Percentiles rank a stretch among this genome's conserved stretches.
Conservation (phyloP, 2,113 vertebrate species). For the Lepidiolamprologus cunningtoni region DNA sequence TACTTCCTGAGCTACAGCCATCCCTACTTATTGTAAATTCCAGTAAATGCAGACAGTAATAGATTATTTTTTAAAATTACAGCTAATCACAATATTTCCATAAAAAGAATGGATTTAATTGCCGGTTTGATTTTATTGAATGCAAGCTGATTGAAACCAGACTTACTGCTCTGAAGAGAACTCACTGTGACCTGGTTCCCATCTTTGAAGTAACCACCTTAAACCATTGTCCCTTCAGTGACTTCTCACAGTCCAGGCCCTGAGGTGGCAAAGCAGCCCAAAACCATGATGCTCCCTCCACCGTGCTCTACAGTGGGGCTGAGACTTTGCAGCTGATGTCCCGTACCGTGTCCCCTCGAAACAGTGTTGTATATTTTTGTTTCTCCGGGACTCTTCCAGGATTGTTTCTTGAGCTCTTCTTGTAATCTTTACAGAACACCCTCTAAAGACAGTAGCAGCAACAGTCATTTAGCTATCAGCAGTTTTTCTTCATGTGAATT, state of each 20-base stretch:
- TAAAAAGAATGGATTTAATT: background rate
- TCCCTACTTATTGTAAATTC: background rate
- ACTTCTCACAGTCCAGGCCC: background rate
- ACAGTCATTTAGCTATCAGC: background rate
- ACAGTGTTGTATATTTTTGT: background rate
- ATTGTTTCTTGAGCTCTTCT: background rate
- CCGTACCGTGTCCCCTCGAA: rapidly evolving
- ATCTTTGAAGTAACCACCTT: background rate
- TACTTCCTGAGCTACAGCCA: background rate
- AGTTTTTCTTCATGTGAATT: background rate
- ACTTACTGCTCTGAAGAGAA: background rate
- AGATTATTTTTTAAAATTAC: rapidly evolving
- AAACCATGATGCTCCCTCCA: background rate
- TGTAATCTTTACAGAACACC: background rate
- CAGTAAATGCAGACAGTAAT: background rate
- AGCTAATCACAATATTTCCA: background rate
- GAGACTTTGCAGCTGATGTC: background rate
- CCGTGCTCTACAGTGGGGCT: background rate
- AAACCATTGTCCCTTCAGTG: background rate
- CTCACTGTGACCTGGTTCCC: background rate
- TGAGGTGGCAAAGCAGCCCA: background rate
- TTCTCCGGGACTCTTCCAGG: background rate
- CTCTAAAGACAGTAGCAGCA: background rate
- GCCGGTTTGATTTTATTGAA: background rate
- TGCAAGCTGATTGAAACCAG: background rate